Evolutionary conservation across 2,888 invertebrate species (phyloP).

Genomic region (Macaria notata): DNA sequence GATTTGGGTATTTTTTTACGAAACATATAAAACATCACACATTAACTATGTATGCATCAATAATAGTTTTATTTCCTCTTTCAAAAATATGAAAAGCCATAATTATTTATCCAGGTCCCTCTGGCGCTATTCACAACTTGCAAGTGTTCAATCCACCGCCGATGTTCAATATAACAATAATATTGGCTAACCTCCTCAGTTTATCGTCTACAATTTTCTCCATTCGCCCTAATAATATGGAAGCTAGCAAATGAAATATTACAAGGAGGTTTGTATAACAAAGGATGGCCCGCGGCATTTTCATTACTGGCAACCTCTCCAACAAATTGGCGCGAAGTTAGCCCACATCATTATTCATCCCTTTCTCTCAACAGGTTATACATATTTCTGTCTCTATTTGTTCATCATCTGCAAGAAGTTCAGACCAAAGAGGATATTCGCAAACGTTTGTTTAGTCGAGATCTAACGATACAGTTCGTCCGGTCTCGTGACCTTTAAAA

Average conservation of each 20-base stretch:
- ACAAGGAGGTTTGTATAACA: constrained; percentile 46
- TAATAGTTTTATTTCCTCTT: no score
- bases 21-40: no score
- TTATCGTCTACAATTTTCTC: constrained; percentile 14
- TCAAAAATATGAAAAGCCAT: no score
- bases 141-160: no score
- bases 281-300: constrained; percentile 46
- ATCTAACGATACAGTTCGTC: constrained; percentile 30
- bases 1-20: no score
- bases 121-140: no score
- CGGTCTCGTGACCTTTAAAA: constrained; percentile 25
- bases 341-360: neutral
- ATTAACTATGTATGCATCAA: no score
- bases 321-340: neutral
- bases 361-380: neutral
- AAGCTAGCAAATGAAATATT: constrained; percentile 45
- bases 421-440: neutral
- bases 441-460: neutral
- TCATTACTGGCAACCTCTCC: constrained; percentile 36
- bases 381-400: neutral
- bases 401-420: neutral
- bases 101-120: no score
- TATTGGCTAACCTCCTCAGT: constrained; percentile 1
- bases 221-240: constrained; percentile 32
- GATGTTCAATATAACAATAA: no score